phyloP scores from a whole-genome alignment of 1,140 invertebrate genomes.

The Drosophila lacertosa region DNA sequence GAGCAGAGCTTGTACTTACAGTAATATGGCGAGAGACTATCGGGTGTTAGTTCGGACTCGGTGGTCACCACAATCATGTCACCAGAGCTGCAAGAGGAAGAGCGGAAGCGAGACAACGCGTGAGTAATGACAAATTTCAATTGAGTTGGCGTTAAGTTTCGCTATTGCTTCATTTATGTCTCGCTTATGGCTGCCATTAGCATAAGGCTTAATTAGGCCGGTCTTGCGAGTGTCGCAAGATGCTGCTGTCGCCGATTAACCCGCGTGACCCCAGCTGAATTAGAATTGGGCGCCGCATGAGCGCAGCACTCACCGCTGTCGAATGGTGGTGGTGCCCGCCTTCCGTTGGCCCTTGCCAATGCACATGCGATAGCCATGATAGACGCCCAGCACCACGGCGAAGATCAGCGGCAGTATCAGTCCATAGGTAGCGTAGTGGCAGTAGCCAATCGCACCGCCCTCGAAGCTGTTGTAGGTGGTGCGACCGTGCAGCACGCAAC shows the following conservation, averaged over 20 bases:
- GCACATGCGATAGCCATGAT: constrained; percentile 88
- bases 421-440: constrained; percentile 87
- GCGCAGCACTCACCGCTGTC: constrained; percentile 85
- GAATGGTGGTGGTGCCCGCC: constrained; percentile 84
- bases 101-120: not conserved
- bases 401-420: constrained; percentile 86
- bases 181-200: constrained; percentile 54
- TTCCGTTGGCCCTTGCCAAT: constrained; percentile 86
- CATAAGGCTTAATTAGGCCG: constrained; percentile 60
- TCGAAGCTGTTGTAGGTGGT: constrained; percentile 87
- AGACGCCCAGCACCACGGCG: constrained; percentile 86
- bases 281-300: constrained; percentile 17
- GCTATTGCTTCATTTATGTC: constrained; percentile 24
- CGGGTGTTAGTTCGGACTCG: constrained; percentile 84
- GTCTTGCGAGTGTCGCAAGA: constrained; percentile 35
- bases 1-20: constrained; percentile 83
- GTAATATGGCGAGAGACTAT: constrained; percentile 85
- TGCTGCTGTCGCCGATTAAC: constrained; percentile 58
- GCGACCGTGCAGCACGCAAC: constrained; percentile 88
- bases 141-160: constrained; percentile 41
- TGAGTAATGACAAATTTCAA: constrained; percentile 34
- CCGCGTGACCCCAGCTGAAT: constrained; percentile 59
- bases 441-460: constrained; percentile 87
- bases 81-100: constrained; percentile 84
- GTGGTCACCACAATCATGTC: constrained; percentile 86